phyloP scores from a whole-genome alignment of 2,888 invertebrate genomes.

The Clivina fossor region DNA sequence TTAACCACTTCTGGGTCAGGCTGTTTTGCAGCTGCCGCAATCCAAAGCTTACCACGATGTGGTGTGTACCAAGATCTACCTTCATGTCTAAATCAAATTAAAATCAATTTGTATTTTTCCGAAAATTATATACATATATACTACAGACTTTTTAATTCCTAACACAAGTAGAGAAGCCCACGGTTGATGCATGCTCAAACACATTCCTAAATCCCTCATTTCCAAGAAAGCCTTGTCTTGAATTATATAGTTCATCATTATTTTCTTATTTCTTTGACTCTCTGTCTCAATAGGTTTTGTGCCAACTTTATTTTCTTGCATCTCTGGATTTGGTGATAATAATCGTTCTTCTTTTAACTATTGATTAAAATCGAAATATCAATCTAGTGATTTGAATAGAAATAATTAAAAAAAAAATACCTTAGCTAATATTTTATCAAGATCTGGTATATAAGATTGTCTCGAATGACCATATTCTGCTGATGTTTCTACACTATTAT shows the following conservation, averaged over 20 bases:
- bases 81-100: conserved; percentile 69
- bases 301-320: too few relatives aligned
- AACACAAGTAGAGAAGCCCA: conserved; percentile 89
- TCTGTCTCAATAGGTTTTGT: too few relatives aligned
- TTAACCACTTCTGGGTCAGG: conserved; percentile 70
- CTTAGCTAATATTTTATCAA: conserved; percentile 53
- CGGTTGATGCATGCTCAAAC: conserved; percentile 94
- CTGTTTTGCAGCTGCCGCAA: conserved; percentile 81
- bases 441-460: conserved; percentile 54
- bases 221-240: conserved; percentile 48
- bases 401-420: too few relatives aligned
- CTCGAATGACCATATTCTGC: too few relatives aligned
- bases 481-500: conserved; percentile 45
- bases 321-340: too few relatives aligned
- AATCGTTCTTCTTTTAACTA: too few relatives aligned
- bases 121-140: neutral
- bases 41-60: conserved; percentile 93
- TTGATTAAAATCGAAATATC: too few relatives aligned
- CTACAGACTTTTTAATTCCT: conserved; percentile 84
- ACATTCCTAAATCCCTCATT: conserved; percentile 65
- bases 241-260: too few relatives aligned
- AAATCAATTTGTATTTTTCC: conserved; percentile 8
- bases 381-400: too few relatives aligned
- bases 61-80: conserved; percentile 91
- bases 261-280: too few relatives aligned